Percentiles rank a stretch among this genome's conserved stretches.
phyloP scores from a whole-genome alignment of 1,140 invertebrate genomes.

The Ctenoplectra terminalis region DNA sequence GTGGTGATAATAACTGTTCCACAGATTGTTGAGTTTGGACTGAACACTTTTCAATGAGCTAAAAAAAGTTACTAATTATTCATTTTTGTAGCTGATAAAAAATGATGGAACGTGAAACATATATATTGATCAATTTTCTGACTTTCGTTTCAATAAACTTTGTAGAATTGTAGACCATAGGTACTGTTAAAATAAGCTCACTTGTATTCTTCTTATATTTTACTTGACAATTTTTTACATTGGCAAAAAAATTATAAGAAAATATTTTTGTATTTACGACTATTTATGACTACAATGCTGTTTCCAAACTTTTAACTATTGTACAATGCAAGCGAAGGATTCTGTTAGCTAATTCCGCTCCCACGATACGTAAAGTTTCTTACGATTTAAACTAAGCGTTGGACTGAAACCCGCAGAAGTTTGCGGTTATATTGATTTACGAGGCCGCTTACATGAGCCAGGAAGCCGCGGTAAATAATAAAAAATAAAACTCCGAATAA shows the following conservation, averaged over 20 bases:
- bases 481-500: constrained; percentile 1
- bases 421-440: constrained; percentile 26
- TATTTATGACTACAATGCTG: not conserved
- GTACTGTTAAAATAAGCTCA: too few species aligned
- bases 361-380: not conserved
- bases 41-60: too few species aligned
- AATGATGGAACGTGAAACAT: too few species aligned
- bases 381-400: constrained; percentile 16
- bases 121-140: too few species aligned
- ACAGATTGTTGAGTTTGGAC: too few species aligned
- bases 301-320: not conserved
- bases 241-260: not conserved
- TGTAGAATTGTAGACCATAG: too few species aligned
- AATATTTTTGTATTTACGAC: not conserved
- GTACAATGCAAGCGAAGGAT: not conserved
- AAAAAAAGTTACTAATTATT: too few species aligned
- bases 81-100: too few species aligned
- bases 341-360: not conserved
- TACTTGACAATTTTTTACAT: too few species aligned
- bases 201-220: too few species aligned
- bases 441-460: not conserved
- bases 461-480: not conserved
- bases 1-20: too few species aligned
- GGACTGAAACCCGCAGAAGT: constrained; percentile 11
- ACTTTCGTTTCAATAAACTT: too few species aligned